These are phyloP conservation scores for Myrmophylax atrothorax DNA, from an alignment of 2,113 vertebrate species.

Conservation along the genomic window DNA sequence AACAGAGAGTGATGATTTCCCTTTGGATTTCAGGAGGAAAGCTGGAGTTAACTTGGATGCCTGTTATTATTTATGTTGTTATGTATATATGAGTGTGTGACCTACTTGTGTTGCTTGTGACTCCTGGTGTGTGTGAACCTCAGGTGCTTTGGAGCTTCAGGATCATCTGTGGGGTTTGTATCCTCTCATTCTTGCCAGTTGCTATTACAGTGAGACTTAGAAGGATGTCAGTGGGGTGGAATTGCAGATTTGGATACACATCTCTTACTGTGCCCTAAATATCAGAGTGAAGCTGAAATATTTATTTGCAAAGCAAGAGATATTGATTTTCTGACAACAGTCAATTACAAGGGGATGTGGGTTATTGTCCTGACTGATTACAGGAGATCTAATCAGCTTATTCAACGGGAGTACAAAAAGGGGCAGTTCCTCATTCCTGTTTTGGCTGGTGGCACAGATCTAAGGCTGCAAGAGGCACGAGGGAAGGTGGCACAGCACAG, in stretches of 20 bases:
- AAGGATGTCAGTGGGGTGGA: background rate
- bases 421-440: background rate
- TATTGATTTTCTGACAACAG: background rate
- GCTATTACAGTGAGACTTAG: background rate
- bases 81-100: background rate
- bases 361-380: background rate
- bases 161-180: background rate
- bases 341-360: background rate
- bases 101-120: background rate
- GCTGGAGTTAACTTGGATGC: background rate
- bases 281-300: background rate
- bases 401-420: background rate
- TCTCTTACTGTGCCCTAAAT: background rate
- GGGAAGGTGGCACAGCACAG: background rate
- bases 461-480: background rate
- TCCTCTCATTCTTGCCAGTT: background rate
- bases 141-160: background rate
- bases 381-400: background rate
- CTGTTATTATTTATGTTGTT: background rate
- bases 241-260: fast-evolving
- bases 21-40: background rate
- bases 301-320: background rate
- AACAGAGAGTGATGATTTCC: background rate
- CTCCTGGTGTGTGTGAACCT: background rate
- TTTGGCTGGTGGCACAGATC: background rate